Evolutionary conservation across 2,888 invertebrate species (phyloP).

Genomic region (Hipparchia sbordonii): DNA sequence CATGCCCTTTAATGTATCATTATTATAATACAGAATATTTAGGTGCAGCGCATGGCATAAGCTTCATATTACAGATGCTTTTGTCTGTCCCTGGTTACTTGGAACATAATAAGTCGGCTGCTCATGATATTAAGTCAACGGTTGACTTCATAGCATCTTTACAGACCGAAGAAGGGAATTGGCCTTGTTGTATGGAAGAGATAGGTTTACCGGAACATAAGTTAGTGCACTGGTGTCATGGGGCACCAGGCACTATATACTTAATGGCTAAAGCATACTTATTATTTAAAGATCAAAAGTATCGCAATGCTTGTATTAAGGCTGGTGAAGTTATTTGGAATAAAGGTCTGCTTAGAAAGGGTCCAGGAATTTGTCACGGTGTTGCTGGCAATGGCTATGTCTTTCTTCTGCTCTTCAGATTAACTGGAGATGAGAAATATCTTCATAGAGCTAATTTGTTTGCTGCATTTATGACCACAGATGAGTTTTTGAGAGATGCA

Average conservation of each 20-base stretch:
- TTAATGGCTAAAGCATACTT: slow-evolving; percentile 91
- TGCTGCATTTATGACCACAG: slow-evolving; percentile 87
- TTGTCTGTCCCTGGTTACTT: slow-evolving; percentile 79
- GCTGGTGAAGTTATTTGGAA: slow-evolving; percentile 92
- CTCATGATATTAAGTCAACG: slow-evolving; percentile 83
- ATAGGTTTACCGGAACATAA: slow-evolving; percentile 84
- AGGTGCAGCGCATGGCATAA: slow-evolving; percentile 85
- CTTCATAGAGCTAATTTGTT: slow-evolving; percentile 89
- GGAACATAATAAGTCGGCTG: slow-evolving; percentile 76
- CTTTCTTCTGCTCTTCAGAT: slow-evolving; percentile 88
- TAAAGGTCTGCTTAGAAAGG: slow-evolving; percentile 92
- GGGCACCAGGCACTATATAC: slow-evolving; percentile 92
- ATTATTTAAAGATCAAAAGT: slow-evolving; percentile 88
- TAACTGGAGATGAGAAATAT: slow-evolving; percentile 88
- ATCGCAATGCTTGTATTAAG: slow-evolving; percentile 85
- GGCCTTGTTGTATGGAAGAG: slow-evolving; percentile 89
- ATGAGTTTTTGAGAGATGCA: slow-evolving; percentile 86
- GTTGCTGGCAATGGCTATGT: slow-evolving; percentile 92
- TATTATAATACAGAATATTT: slow-evolving; percentile 89
- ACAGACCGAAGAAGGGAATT: slow-evolving; percentile 89
- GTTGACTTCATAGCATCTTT: slow-evolving; percentile 86
- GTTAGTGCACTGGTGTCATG: slow-evolving; percentile 95
- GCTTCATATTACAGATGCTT: slow-evolving; percentile 83
- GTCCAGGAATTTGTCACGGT: slow-evolving; percentile 95
- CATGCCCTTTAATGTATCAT: slow-evolving; percentile 89